Evolutionary conservation across 2,797 vertebrate species (phyloP), one percentile per base, ranked within the genome.

Genomic region (Bradypodion pumilum): DNA sequence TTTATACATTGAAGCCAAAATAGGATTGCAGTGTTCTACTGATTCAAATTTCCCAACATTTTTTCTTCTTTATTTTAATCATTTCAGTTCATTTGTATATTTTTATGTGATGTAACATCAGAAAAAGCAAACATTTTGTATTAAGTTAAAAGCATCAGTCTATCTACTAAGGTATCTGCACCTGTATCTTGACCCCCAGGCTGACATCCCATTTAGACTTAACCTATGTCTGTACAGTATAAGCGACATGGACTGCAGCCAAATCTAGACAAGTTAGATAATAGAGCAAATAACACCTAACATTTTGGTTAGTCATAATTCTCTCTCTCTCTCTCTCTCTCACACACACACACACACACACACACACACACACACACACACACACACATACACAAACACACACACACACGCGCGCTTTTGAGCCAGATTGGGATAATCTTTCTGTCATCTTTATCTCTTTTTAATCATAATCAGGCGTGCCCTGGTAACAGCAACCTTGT

Each of bases 51-150:
- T 13, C 84, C 63, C 74, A 75, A 40, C 49, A 13, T 44, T 9
- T 19, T 19, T 78, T 74, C 60, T 81, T 84, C 52, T 72, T 12
- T 2, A 70, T 78, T 52, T 72, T 16, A 88, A 88, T 32, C 3
- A 83, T 70, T 88, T 90, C 23, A 44, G 1, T 80, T 63, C 27
- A 72, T 12, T 49, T 59, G 40, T 74, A 40, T 59, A 83, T 81
- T 80, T 25, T 27, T 9, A 37, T 78, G 60, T 7, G 75, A 19
- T 63, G 29, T 29, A 44, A n/a, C 25, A 27, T 25, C 62, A 85
- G 70, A 83, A 92, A n/a, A 86, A 70, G 3, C 5, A 86, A 85
- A 85, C 72, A 8, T 7, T 90, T 72, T 75, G 37, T 13, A 25
- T 60, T 13, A 12, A 46, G 3, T 78, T 16, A 65, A 78, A 78